These are phyloP conservation scores for Mus spretus DNA, from an alignment of 2,797 vertebrate species.

Conservation along the genomic window DNA sequence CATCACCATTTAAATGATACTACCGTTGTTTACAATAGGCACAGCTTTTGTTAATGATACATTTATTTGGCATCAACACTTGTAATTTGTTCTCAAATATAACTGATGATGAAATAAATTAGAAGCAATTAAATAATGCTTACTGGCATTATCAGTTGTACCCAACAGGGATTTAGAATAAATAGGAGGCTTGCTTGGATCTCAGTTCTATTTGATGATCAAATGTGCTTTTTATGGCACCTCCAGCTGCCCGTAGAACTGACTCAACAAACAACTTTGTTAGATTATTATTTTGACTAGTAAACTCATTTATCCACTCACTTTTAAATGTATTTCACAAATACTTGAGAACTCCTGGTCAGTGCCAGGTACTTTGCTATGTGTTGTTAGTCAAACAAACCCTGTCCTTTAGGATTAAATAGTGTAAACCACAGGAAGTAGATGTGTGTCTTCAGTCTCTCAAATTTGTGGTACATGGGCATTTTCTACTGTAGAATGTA, in stretches of 20 bases:
- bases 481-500: background rate
- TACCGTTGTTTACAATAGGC: background rate
- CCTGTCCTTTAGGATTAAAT: background rate
- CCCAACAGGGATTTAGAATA: background rate
- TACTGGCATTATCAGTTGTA: background rate
- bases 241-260: background rate
- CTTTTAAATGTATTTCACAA: background rate
- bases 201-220: background rate
- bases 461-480: background rate
- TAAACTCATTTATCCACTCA: background rate
- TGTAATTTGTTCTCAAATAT: constrained; percentile 61
- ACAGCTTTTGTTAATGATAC: constrained; percentile 36
- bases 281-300: background rate
- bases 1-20: background rate
- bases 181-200: background rate
- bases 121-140: constrained; percentile 35
- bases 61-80: constrained; percentile 38
- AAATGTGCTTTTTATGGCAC: background rate
- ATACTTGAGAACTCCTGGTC: background rate
- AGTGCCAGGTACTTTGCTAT: background rate
- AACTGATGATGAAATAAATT: constrained; percentile 48
- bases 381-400: background rate
- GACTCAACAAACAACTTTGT: background rate
- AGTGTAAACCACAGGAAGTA: background rate
- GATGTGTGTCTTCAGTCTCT: rapidly evolving